Evolutionary conservation across 2,888 invertebrate species (phyloP), one percentile per base, ranked within the genome.

Genomic region (Sminthurides aquaticus): DNA sequence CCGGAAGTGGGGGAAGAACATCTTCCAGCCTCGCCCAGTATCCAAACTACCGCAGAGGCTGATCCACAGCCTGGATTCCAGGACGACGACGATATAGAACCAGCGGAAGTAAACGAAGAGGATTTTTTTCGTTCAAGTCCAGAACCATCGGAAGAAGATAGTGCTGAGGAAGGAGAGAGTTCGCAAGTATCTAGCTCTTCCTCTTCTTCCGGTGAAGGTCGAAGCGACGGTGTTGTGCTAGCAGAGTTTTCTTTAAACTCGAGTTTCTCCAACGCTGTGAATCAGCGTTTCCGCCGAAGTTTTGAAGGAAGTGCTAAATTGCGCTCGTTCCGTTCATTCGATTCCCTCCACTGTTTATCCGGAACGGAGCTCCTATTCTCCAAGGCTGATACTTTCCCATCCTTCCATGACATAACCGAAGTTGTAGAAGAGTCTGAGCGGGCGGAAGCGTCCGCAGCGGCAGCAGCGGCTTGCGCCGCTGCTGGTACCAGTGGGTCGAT

Each of bases 311-410:
- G 61, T 25, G 58, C 64, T 28, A 77, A 78, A 57, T 76, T 82
- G 62, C 77, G 80, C 60, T 80, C 81, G 1, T 81, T 80, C 67
- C 77, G 81, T 22, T 82, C 82, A 71, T 81, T 81, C 75, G 83
- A 83, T 76, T 82, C 82, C 60, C 76, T 83, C 52, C 79, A 80
- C 64, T 65, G 68, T 43, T 62, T 75, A 15, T 67, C 72, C n/a
- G 75, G 75, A 22, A 73, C 74, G 25, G 74, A 74, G 62, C 67
- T 74, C 18, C 70, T 74, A n/a, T 74, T 74, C 54, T 74, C 74
- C 25, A 72, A 72, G 57, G 68, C 73, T 15, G 74, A 74, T 54
- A 72, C 73, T 24, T 74, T 74, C 66, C 74, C 74, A 18, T 71
- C 73, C 8, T 72, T 72, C 62, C 70, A 71, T 62, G 70, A 73